Base-by-base conservation (phyloP, 1,140 invertebrate genomes). In the Neocloeon triangulifer region DNA sequence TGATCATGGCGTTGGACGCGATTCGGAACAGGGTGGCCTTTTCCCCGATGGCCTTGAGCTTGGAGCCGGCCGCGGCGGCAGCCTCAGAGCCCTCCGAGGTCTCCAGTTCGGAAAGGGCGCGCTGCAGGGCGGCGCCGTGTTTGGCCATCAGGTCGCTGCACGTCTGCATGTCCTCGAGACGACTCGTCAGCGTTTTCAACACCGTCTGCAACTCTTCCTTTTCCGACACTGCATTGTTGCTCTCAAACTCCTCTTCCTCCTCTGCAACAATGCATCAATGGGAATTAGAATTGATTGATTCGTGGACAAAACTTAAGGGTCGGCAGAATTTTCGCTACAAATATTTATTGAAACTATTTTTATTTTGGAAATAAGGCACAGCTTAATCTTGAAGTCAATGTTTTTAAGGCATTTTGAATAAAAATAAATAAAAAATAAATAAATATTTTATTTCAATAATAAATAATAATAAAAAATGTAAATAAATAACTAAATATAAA, bases 1-100 rank as follows among this genome's bases (percentile, higher is more conserved):
- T 92, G 35, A 95, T 81, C 84, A 96, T 94, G 13, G 82, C 79
- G 58, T 76, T 88, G 19, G 85, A 82, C 10, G 89, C 84, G 46
- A 95, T 89, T 33, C 86, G 65, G 53, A 94, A 94, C 4, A 91
- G 61, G 2, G 84, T 89, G 2, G 86, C 82, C 40, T 84, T 60
- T 51, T 96, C 91, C 40, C 73, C 79, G 25, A 89, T 71, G 37
- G 76, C 66, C 52, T 82, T 82, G 5, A 73, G 61, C 52, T 63
- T 64, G 18, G 18, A 35, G 40, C 64, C 56, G 28, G 51, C 36
- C 10, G 56, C 46, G 20, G 64, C 49, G 30, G 77, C 72, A 17
- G 70, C 66, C 25, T 55, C 50, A 37, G 52, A 46, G 37, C 53
- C 53, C 22, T 77, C 73, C n/a, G 69, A 48, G 13, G 62, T 55